phyloP scores from a whole-genome alignment of 2,888 invertebrate genomes.

The Acrobasis consociella region DNA sequence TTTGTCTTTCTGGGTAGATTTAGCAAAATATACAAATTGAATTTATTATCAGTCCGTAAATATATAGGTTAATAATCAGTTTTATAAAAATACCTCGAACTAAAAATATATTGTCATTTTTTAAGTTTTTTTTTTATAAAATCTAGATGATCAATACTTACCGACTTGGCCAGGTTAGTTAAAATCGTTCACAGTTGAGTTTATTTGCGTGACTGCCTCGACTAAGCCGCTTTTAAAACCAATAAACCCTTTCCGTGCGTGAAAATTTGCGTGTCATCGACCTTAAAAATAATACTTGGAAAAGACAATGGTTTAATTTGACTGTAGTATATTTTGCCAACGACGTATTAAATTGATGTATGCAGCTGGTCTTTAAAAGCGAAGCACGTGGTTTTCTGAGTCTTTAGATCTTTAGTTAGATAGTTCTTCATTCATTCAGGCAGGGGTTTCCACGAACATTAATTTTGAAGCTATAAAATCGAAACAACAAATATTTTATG shows the following conservation, averaged over 20 bases:
- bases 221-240: slow-evolving; percentile 41
- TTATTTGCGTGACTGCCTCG: slow-evolving; percentile 45
- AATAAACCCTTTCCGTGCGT: slow-evolving; percentile 46
- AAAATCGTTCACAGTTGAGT: slow-evolving; percentile 17
- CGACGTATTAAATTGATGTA: too few relatives aligned
- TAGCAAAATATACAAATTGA: not conserved
- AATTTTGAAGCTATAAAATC: too few relatives aligned
- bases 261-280: slow-evolving; percentile 41
- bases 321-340: not conserved
- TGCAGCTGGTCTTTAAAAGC: too few relatives aligned
- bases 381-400: too few relatives aligned
- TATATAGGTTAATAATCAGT: too few relatives aligned
- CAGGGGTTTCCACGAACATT: too few relatives aligned
- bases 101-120: too few relatives aligned
- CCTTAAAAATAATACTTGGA: slow-evolving; percentile 2
- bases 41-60: too few relatives aligned
- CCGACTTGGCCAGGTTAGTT: not conserved
- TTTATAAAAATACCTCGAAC: too few relatives aligned
- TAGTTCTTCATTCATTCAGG: too few relatives aligned
- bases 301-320: not conserved
- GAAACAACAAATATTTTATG: too few relatives aligned
- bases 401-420: too few relatives aligned
- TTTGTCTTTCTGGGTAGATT: not conserved
- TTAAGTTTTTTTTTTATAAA: not conserved
- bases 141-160: not conserved